These are phyloP conservation scores for Pteria penguin DNA, from an alignment of 2,888 invertebrate species.

Conservation along the genomic window DNA sequence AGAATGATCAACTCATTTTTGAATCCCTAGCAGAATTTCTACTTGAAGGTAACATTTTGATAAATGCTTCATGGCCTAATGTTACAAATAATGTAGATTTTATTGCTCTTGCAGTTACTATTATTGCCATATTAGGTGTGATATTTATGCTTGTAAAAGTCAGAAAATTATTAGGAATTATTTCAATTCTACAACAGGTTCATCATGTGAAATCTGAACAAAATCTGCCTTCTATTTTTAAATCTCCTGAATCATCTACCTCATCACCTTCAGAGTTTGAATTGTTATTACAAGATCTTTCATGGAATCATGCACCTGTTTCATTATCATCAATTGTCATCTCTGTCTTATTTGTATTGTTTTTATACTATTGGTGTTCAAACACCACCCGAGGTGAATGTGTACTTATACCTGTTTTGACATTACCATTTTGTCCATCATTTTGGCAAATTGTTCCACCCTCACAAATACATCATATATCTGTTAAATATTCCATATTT, in stretches of 20 bases:
- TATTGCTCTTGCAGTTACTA: background rate
- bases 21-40: slow-evolving; percentile 40
- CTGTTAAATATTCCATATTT: too few species aligned
- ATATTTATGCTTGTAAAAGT: background rate
- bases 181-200: background rate
- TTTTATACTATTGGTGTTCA: too few species aligned
- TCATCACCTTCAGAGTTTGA: too few species aligned
- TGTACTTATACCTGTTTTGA: too few species aligned
- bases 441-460: too few species aligned
- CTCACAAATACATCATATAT: too few species aligned
- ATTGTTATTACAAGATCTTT: background rate
- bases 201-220: background rate
- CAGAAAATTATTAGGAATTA: background rate
- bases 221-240: background rate
- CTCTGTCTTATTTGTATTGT: too few species aligned
- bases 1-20: slow-evolving; percentile 38
- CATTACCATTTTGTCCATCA: too few species aligned
- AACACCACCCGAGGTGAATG: too few species aligned
- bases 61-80: slow-evolving; percentile 29
- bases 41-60: slow-evolving; percentile 29
- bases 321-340: too few species aligned
- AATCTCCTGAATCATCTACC: background rate
- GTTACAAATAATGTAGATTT: background rate
- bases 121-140: background rate
- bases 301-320: slow-evolving; percentile 7